These are phyloP conservation scores for Oasisia sp. DNA, from an alignment of 2,888 invertebrate species.

Conservation along the genomic window DNA sequence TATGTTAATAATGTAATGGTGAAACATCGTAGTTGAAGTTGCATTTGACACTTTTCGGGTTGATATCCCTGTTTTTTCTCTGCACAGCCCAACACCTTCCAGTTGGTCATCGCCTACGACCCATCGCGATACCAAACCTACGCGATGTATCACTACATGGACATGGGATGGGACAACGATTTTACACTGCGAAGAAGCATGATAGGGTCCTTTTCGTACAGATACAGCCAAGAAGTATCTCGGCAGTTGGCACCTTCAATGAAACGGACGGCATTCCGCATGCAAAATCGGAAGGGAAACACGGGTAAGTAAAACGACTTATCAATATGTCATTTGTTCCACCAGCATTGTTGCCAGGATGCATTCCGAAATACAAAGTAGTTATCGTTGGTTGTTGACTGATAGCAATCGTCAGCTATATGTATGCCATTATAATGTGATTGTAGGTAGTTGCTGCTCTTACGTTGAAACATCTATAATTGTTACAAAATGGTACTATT, in stretches of 20 bases:
- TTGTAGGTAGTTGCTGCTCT: no score
- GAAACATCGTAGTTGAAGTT: no score
- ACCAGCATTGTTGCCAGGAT: neutral
- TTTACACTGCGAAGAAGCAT: neutral
- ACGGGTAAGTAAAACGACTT: neutral
- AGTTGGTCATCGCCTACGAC: constrained; percentile 18
- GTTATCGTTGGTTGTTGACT: no score
- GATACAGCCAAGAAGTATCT: neutral
- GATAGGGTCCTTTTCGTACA: neutral
- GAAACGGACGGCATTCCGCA: neutral
- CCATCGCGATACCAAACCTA: neutral
- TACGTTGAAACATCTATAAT: no score
- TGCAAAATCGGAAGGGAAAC: neutral
- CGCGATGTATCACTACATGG: neutral
- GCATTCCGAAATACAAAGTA: neutral
- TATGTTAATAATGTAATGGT: neutral
- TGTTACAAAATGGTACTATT: no score
- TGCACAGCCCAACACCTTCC: constrained; percentile 19
- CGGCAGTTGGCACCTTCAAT: neutral
- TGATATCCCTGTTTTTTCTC: neutral
- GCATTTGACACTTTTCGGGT: no score
- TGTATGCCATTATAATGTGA: no score
- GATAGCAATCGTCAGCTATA: no score
- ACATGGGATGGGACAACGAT: constrained; percentile 7
- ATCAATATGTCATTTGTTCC: neutral